Evolutionary conservation across 2,888 invertebrate species (phyloP).

Genomic region (Camptogramma bilineatum): DNA sequence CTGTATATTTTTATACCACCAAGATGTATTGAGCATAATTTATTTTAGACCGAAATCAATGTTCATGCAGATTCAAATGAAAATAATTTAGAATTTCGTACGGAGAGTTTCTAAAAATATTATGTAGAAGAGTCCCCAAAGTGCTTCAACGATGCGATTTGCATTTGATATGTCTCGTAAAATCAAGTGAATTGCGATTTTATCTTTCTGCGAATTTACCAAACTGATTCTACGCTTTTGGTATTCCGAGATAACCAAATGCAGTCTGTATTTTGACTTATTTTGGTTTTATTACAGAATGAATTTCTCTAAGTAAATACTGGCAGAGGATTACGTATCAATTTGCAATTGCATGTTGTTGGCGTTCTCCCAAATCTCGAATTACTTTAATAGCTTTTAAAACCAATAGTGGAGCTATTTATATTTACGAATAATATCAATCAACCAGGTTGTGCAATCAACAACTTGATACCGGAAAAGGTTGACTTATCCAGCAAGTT

Average conservation of each 20-base stretch:
- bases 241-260: not conserved
- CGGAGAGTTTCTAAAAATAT: not conserved
- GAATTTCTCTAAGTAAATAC: conserved; percentile 27
- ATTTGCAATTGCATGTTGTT: conserved; percentile 47
- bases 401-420: conserved; percentile 16
- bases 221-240: not conserved
- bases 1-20: not conserved
- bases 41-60: not conserved
- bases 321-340: conserved; percentile 39
- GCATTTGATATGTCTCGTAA: conserved; percentile 1
- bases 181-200: conserved; percentile 4
- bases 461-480: not conserved
- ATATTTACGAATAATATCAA: not conserved
- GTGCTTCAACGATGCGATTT: not conserved
- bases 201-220: not conserved
- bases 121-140: not conserved
- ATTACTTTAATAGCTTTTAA: conserved; percentile 41
- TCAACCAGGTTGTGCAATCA: not conserved
- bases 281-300: not conserved
- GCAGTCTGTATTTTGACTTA: not conserved
- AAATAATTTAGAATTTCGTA: not conserved
- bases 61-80: not conserved
- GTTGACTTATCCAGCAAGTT: too few relatives aligned
- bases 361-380: conserved; percentile 47
- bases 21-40: too few relatives aligned